Percentiles rank a stretch among this genome's conserved stretches.
Evolutionary conservation across 2,113 vertebrate species (phyloP).

Genomic region (Canis aureus): DNA sequence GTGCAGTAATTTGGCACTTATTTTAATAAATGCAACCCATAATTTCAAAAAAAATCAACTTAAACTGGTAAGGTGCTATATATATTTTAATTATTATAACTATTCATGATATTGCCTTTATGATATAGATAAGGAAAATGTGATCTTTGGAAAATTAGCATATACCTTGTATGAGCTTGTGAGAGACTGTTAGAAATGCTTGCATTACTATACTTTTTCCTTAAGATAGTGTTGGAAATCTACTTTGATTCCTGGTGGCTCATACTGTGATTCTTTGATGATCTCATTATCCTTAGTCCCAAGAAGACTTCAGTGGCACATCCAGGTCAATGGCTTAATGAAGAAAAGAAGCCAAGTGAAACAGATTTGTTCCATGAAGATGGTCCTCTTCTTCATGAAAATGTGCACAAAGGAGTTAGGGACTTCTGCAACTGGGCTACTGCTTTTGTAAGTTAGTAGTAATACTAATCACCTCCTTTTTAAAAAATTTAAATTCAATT

Average conservation of each 20-base stretch:
- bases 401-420: constrained; percentile 62
- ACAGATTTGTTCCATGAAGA: constrained; percentile 34
- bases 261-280: not conserved
- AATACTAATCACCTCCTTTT: not conserved
- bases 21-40: not conserved
- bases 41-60: not conserved
- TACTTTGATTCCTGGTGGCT: not conserved
- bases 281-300: constrained; percentile 56
- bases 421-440: constrained; percentile 86
- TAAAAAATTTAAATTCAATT: no score
- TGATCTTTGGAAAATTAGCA: constrained; percentile 38
- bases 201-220: not conserved
- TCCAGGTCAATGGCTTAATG: constrained; percentile 72
- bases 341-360: constrained; percentile 71
- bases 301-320: constrained; percentile 63
- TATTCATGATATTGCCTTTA: constrained; percentile 17
- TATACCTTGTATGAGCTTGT: not conserved
- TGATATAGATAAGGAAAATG: not conserved
- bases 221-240: not conserved
- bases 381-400: constrained; percentile 70
- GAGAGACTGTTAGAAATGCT: not conserved
- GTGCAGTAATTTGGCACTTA: not conserved
- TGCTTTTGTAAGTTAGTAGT: constrained; percentile 81
- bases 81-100: constrained; percentile 2
- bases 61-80: not conserved